A percentile compares a stretch with the other conserved stretches of the same genome.
Evolutionary conservation across 2,113 vertebrate genomes (phyloP).

Genomic region (Pseudopipra pipra): DNA sequence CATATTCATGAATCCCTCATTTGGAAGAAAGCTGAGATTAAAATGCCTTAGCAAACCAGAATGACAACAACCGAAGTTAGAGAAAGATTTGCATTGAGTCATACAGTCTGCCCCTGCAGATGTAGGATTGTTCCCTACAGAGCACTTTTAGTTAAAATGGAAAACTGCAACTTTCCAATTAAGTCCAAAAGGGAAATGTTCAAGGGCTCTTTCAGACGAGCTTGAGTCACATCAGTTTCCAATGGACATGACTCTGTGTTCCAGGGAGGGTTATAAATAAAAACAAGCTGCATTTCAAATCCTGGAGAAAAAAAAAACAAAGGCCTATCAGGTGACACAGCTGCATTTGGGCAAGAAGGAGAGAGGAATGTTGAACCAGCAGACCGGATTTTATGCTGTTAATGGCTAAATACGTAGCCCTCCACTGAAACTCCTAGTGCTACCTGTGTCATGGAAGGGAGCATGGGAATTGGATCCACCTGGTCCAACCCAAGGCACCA

Average conservation of each 20-base stretch:
- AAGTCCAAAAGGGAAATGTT: slow-evolving; percentile 9
- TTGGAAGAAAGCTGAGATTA: neutral
- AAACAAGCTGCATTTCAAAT: neutral
- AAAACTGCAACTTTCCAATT: neutral
- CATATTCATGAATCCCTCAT: neutral
- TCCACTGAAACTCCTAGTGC: fast-evolving
- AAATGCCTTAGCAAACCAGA: neutral
- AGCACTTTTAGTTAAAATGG: neutral
- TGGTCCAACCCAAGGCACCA: neutral
- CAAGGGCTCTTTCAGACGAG: neutral
- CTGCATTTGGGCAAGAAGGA: neutral
- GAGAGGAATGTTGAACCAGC: neutral
- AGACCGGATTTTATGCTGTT: neutral
- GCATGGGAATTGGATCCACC: neutral
- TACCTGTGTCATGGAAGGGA: neutral
- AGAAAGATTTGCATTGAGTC: neutral
- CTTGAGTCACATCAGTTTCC: neutral
- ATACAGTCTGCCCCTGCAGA: neutral
- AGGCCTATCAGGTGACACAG: neutral
- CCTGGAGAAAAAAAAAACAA: neutral
- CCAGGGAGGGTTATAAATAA: slow-evolving; percentile 11
- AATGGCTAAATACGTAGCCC: fast-evolving
- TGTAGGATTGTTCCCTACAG: neutral
- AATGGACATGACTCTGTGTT: neutral
- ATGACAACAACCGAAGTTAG: neutral